phyloP scores from a whole-genome alignment of 2,113 vertebrate species.

The Erpornis zantholeuca region DNA sequence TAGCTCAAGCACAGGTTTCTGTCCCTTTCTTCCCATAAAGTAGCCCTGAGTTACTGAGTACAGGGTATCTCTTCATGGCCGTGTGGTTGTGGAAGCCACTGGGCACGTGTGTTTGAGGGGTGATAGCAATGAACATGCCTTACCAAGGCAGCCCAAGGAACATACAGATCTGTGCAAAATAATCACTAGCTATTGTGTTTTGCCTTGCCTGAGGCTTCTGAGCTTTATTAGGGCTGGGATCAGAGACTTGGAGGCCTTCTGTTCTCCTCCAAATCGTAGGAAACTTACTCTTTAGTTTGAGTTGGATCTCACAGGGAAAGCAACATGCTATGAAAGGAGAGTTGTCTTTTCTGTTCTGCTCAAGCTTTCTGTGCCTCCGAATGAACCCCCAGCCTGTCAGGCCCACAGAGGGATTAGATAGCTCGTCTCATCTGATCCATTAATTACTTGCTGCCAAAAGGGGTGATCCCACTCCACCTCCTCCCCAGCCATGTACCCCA shows the following conservation, averaged over 20 bases:
- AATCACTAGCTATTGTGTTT: neutral
- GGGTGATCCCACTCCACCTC: neutral
- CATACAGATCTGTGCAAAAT: neutral
- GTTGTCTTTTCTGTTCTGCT: neutral
- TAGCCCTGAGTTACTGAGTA: neutral
- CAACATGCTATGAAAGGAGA: accelerated
- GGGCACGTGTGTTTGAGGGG: accelerated
- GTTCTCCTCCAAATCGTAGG: neutral
- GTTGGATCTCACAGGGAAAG: neutral
- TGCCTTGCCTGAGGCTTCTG: neutral
- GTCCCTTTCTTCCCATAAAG: neutral
- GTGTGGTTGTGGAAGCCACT: neutral
- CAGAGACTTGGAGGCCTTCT: neutral
- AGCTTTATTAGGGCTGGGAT: neutral
- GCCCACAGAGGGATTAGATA: neutral
- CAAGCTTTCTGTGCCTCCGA: accelerated
- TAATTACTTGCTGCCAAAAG: neutral
- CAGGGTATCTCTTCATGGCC: neutral
- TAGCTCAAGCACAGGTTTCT: neutral
- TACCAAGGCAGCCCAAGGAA: neutral
- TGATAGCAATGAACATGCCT: neutral
- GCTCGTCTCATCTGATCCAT: neutral
- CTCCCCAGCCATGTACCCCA: neutral
- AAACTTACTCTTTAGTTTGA: neutral
- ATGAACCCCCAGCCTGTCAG: neutral